phyloP scores from a whole-genome alignment of 1,140 invertebrate genomes.

The Caenorhabditis inopinata region DNA sequence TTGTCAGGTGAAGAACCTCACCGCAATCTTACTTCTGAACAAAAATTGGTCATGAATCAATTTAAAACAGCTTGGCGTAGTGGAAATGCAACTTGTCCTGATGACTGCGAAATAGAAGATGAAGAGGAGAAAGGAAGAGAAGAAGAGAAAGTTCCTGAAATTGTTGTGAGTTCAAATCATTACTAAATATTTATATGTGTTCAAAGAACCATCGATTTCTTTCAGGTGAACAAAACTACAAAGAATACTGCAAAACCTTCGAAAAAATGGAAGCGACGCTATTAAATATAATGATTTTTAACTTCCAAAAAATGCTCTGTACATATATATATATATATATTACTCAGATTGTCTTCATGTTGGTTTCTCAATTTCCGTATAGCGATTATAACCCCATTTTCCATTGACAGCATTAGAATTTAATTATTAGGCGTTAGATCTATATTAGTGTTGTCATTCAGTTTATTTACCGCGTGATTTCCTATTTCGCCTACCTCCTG shows the following conservation, averaged over 20 bases:
- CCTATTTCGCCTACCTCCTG: background rate
- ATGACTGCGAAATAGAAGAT: background rate
- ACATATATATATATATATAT: constrained; percentile 1
- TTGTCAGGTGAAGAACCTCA: background rate
- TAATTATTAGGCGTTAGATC: background rate
- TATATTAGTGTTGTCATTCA: background rate
- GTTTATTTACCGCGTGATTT: background rate
- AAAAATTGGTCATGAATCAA: background rate
- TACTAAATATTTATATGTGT: background rate
- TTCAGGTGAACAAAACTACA: background rate
- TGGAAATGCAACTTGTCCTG: too few relatives aligned
- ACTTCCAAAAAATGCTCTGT: background rate
- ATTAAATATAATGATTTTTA: background rate
- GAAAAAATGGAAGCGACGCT: background rate
- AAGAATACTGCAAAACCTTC: background rate
- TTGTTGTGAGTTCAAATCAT: too few relatives aligned
- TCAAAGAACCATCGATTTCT: background rate
- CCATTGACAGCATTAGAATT: background rate
- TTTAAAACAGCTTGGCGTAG: too few relatives aligned
- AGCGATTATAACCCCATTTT: background rate
- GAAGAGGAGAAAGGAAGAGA: background rate
- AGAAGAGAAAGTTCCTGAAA: background rate
- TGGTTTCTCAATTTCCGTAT: too few relatives aligned
- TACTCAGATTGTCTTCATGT: too few relatives aligned
- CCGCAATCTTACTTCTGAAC: background rate